phyloP scores from a whole-genome alignment of 1,140 invertebrate genomes.

The Pentalonia nigronervosa region DNA sequence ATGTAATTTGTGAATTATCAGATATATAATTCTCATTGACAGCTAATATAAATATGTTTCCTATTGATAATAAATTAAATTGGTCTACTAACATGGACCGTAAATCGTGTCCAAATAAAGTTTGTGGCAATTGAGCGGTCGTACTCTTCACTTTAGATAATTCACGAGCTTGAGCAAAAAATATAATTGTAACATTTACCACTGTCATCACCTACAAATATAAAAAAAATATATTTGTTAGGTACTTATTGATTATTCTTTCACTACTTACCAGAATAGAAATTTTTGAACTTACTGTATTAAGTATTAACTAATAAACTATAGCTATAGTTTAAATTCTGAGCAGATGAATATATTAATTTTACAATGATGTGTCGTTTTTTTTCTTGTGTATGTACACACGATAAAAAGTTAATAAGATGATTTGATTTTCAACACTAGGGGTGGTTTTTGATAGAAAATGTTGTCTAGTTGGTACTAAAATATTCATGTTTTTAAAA shows the following conservation, averaged over 20 bases:
- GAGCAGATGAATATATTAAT: too few relatives aligned
- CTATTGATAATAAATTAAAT: slow-evolving; percentile 75
- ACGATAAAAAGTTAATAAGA: too few relatives aligned
- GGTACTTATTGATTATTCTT: background rate
- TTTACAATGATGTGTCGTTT: too few relatives aligned
- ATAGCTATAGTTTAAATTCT: background rate
- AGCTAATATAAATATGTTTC: slow-evolving; percentile 77
- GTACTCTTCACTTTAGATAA: slow-evolving; percentile 71
- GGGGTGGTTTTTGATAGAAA: too few relatives aligned
- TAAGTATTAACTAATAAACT: background rate
- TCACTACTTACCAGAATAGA: background rate
- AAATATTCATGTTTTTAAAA: background rate
- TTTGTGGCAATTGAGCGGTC: slow-evolving; percentile 66
- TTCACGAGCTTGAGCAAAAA: slow-evolving; percentile 89
- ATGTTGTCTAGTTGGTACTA: too few relatives aligned
- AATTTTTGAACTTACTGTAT: background rate
- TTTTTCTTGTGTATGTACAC: too few relatives aligned
- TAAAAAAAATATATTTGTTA: background rate
- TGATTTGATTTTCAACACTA: too few relatives aligned
- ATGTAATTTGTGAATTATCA: slow-evolving; percentile 59
- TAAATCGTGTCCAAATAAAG: slow-evolving; percentile 68
- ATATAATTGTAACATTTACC: slow-evolving; percentile 73
- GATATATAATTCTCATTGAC: slow-evolving; percentile 80
- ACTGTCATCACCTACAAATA: slow-evolving; percentile 57
- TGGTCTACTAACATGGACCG: slow-evolving; percentile 68